Base-by-base conservation (phyloP, 2,113 vertebrate genomes). In the Silurus meridionalis region DNA sequence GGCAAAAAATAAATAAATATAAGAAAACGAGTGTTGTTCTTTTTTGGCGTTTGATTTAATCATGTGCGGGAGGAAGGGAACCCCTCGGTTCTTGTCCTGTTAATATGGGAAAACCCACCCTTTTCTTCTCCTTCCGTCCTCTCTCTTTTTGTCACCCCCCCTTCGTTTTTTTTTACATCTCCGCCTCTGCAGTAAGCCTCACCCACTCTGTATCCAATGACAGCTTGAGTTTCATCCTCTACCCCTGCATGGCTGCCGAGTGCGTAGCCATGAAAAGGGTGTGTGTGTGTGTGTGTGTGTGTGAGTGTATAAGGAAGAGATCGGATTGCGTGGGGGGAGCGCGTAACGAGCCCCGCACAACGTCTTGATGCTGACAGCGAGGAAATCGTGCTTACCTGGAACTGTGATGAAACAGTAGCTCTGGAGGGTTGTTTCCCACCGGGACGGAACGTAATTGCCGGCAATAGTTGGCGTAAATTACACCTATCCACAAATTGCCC, bases 161-260 rank as follows among this genome's bases (percentile, higher is more conserved):
- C 55, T 57, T 50, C 37, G 75, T 37, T 37, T 37, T 37, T 37
- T 83, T 57, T 82, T 84, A 77, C 83, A 74, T 89, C 21, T 84
- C 91, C 88, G 90, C 92, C 93, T 94, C 93, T 94, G 94, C 93
- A 94, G 93, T 90, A 90, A 91, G 89, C 92, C 94, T 92, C 93
- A 92, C 93, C 93, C 93, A 91, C 92, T 58, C 66, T 46, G 79
- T 86, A 88, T 88, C 94, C 94, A 95, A 94, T 94, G 91, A 89
- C 85, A 85, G 87, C 28, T 69, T 61, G 52, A 64, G 58, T 48
- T 75, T 87, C 64, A 87, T 88, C 82, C 66, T 79, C 57, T n/a
- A 83, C 79, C 85, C 85, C 74, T 83, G 80, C 85, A 85, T 86
- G 80, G 10, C 87, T 88, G 89, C 84, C 19, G 58, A 83, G 77